Conservation (phyloP, 2,113 vertebrate species). For the Cairina moschata region DNA sequence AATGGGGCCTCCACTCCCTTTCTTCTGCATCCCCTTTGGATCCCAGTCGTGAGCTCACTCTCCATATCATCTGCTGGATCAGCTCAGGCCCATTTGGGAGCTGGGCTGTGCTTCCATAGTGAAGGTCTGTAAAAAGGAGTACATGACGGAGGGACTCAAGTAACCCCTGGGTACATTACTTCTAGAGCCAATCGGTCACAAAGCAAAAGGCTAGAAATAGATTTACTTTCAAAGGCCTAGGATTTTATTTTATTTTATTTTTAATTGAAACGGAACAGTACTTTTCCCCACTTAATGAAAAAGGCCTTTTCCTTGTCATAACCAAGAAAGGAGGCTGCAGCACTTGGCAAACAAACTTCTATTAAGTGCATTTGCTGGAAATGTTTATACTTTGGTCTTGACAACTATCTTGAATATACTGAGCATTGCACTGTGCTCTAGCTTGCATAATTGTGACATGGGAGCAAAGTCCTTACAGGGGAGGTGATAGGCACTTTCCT, state of each 20-base stretch:
- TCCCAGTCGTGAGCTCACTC: not conserved
- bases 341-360: constrained; percentile 46
- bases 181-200: not conserved
- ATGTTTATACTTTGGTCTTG: constrained; percentile 64
- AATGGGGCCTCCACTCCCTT: fast-evolving
- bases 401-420: constrained; percentile 37
- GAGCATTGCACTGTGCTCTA: constrained; percentile 43
- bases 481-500: not conserved
- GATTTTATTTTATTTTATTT: not conserved
- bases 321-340: constrained; percentile 27
- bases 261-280: not conserved
- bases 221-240: not conserved
- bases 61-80: not conserved
- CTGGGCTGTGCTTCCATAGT: not conserved
- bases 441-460: constrained; percentile 47
- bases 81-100: not conserved
- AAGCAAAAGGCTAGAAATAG: not conserved
- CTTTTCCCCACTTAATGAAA: not conserved
- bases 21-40: not conserved
- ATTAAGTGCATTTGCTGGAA: constrained; percentile 63
- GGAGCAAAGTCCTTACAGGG: constrained; percentile 56
- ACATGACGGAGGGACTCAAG: fast-evolving
- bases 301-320: not conserved
- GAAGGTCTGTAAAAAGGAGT: fast-evolving
- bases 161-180: not conserved